phyloP scores from a whole-genome alignment of 2,113 vertebrate species.

The Percopsis transmontana region DNA sequence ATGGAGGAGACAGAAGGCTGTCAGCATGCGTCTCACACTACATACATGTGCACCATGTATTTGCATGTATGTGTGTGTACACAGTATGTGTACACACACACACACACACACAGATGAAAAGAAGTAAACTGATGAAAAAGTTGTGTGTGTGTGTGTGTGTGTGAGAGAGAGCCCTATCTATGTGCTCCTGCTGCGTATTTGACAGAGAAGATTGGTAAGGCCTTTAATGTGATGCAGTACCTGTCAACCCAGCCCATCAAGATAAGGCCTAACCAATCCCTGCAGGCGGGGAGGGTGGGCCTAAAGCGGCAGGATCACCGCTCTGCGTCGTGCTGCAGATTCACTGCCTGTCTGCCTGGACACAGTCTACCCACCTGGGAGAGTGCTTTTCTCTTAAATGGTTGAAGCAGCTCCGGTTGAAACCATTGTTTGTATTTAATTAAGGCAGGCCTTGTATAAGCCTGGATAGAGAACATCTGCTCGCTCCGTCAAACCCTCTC shows the following conservation, averaged over 20 bases:
- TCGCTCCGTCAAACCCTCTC: conserved; percentile 5
- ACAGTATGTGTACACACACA: background rate
- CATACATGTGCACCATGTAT: too few relatives aligned
- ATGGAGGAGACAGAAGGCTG: background rate
- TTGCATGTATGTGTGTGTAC: background rate
- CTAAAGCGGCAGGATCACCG: conserved; percentile 5
- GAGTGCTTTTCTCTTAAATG: background rate
- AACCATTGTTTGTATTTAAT: background rate
- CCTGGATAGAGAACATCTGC: conserved; percentile 1
- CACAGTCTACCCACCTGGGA: background rate
- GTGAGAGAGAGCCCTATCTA: conserved; percentile 31
- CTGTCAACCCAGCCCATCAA: conserved; percentile 70
- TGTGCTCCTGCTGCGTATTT: conserved; percentile 55
- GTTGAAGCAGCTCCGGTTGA: background rate
- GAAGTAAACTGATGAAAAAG: background rate
- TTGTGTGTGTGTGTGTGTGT: background rate
- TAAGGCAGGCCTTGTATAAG: conserved; percentile 8
- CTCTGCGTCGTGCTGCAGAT: conserved; percentile 12
- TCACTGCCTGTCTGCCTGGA: conserved; percentile 16
- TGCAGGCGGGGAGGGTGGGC: conserved; percentile 33
- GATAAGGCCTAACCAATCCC: conserved; percentile 63
- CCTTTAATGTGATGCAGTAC: conserved; percentile 77
- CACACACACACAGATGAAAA: conserved; percentile 15
- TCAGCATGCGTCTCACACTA: too few relatives aligned
- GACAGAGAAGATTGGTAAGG: conserved; percentile 77